Percentiles rank a stretch among this genome's conserved stretches.
Conservation (phyloP, 1,140 invertebrate species). For the Oedothorax gibbosus region DNA sequence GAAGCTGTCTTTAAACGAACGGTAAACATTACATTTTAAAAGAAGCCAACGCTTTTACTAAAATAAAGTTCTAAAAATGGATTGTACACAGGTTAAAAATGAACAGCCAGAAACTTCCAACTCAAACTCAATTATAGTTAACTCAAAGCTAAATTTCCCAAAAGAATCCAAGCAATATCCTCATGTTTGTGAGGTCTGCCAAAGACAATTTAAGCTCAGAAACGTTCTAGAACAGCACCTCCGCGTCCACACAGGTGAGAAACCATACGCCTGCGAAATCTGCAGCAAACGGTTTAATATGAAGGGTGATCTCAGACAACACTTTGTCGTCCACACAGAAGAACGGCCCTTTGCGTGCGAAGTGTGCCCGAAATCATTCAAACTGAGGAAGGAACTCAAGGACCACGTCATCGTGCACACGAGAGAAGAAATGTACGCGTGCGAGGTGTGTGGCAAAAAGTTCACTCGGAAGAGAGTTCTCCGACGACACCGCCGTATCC, state of each 20-base stretch:
- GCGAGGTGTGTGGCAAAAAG: not conserved
- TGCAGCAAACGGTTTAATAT: not conserved
- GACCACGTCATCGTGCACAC: not conserved
- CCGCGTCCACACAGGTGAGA: not conserved
- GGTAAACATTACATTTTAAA: too few relatives aligned
- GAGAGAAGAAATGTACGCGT: not conserved
- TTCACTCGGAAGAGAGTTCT: not conserved
- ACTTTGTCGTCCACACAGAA: not conserved
- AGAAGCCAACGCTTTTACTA: too few relatives aligned
- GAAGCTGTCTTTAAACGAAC: too few relatives aligned
- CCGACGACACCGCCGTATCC: not conserved
- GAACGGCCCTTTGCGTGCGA: conserved; percentile 5
- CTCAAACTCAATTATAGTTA: too few relatives aligned
- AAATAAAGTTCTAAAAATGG: too few relatives aligned
- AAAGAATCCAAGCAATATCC: not conserved
- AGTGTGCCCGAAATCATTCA: not conserved
- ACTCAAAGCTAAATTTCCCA: too few relatives aligned
- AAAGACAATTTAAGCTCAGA: not conserved
- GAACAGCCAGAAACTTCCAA: too few relatives aligned
- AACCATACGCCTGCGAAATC: not conserved
- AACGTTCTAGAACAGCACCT: not conserved
- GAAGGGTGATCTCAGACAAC: not conserved
- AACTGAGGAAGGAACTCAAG: not conserved
- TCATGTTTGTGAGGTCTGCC: not conserved
- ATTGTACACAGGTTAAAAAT: too few relatives aligned